Conservation (phyloP, 2,113 vertebrate genomes). For the Daboia siamensis region DNA sequence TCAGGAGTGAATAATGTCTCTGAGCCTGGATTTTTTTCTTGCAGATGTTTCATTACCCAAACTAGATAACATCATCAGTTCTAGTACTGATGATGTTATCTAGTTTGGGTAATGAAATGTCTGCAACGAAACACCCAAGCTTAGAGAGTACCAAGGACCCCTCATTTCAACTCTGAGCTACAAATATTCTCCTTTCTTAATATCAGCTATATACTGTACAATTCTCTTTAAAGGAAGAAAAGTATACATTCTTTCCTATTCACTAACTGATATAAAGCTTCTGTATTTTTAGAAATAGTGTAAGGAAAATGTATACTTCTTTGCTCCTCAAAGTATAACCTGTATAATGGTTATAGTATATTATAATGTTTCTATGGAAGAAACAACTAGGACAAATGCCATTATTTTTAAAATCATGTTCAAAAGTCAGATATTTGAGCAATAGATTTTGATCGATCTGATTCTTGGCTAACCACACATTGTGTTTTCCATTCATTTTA, state of each 20-base stretch:
- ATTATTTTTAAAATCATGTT: conserved; percentile 2
- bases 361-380: background rate
- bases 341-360: background rate
- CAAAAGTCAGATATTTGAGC: background rate
- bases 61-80: background rate
- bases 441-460: background rate
- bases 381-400: background rate
- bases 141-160: background rate
- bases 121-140: too few species aligned
- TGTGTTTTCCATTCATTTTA: background rate
- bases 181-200: background rate
- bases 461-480: background rate
- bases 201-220: background rate
- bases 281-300: conserved; percentile 10
- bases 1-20: background rate
- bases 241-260: background rate
- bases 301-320: conserved; percentile 4
- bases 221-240: background rate
- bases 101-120: too few species aligned
- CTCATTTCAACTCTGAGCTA: background rate
- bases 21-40: background rate
- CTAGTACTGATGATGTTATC: background rate
- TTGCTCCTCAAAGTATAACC: background rate
- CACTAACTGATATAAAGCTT: background rate
- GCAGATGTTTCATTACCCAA: background rate